A percentile compares a stretch with the other conserved stretches of the same genome.
phyloP scores from a whole-genome alignment of 92 coral and sea anemone species.

The Blastomussa wellsi region DNA sequence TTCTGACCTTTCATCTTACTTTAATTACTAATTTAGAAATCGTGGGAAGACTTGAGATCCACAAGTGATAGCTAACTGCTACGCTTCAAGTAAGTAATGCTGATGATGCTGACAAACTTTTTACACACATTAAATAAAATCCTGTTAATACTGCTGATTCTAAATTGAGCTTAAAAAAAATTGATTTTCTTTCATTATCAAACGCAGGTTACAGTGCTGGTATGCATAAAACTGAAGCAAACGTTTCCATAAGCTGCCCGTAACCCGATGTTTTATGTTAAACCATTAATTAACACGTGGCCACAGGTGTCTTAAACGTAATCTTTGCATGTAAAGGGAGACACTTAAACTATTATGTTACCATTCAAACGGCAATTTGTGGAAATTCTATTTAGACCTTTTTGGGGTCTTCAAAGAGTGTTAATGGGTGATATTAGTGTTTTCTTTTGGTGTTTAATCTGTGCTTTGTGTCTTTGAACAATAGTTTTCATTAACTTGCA shows the following conservation, averaged over 20 bases:
- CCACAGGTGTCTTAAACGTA: too few species aligned
- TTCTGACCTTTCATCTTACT: neutral
- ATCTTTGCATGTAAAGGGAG: too few species aligned
- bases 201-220: neutral
- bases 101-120: neutral
- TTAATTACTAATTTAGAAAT: constrained; percentile 20
- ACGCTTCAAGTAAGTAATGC: constrained; percentile 26
- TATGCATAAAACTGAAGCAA: too few species aligned
- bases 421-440: too few species aligned
- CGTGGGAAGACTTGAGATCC: constrained; percentile 18
- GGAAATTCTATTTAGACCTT: too few species aligned
- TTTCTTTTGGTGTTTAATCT: neutral
- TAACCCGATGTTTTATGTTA: too few species aligned
- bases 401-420: too few species aligned
- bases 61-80: constrained; percentile 21
- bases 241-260: too few species aligned
- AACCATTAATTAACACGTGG: neutral
- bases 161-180: neutral
- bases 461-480: neutral
- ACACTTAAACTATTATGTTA: too few species aligned
- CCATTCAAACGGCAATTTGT: too few species aligned
- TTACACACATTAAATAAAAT: neutral
- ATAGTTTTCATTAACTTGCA: neutral
- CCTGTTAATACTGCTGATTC: neutral
- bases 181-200: neutral